Conservation (phyloP, 1,140 invertebrate genomes). For the Danaus plexippus region DNA sequence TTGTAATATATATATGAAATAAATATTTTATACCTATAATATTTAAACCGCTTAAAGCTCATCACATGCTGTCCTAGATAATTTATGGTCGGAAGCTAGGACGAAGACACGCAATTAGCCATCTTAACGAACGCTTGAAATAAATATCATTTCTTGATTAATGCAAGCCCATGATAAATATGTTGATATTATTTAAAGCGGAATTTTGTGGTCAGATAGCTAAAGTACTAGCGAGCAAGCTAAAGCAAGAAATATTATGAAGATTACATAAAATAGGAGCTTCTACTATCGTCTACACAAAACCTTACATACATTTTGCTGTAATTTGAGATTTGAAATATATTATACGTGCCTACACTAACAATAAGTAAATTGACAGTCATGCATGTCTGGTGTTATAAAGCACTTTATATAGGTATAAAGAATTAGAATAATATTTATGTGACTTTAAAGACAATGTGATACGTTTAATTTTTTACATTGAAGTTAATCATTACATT, state of each 20-base stretch:
- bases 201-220: slow-evolving; percentile 21
- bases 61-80: slow-evolving; percentile 35
- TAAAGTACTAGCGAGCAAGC: too few species aligned
- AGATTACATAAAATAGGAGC: too few species aligned
- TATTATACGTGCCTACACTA: slow-evolving; percentile 6
- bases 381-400: too few species aligned
- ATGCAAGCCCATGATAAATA: slow-evolving; percentile 52
- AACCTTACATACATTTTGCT: slow-evolving; percentile 10
- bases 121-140: slow-evolving; percentile 64
- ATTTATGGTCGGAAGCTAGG: slow-evolving; percentile 56
- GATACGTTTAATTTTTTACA: too few species aligned
- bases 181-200: slow-evolving; percentile 46
- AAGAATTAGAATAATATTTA: too few species aligned
- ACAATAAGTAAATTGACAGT: too few species aligned
- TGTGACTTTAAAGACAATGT: too few species aligned
- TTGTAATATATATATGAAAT: too few species aligned
- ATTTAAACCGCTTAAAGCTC: slow-evolving; percentile 14
- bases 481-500: too few species aligned
- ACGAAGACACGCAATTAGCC: slow-evolving; percentile 62
- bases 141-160: slow-evolving; percentile 66
- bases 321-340: slow-evolving; percentile 7
- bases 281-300: background rate
- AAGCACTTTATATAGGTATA: too few species aligned
- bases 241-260: too few species aligned
- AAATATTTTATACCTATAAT: too few species aligned